Evolutionary conservation across 2,888 invertebrate species (phyloP), one percentile per base, ranked within the genome.

Genomic region (Xanthia icteritia): DNA sequence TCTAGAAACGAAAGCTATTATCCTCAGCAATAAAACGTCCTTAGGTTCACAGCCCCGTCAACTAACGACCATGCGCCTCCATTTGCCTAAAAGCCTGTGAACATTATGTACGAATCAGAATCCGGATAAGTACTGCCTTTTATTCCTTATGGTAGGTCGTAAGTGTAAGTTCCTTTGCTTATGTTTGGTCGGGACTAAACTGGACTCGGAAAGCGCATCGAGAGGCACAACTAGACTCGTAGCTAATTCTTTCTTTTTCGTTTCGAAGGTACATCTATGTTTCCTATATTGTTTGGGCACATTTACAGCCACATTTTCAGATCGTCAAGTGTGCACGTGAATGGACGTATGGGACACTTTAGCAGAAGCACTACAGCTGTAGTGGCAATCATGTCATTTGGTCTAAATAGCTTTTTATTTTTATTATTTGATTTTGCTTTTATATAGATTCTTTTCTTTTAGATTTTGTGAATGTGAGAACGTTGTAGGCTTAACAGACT

Each of bases 31-130:
- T 88, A 81, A 86, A 76, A 83, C 73, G 71, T 67, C 48, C 81
- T 83, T 82, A 77, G 83, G 77, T 86, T 85, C 81, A 81, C 82
- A 81, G 77, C 82, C 83, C 85, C 84, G 85, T 82, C 85, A 84
- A 78, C 83, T 75, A 75, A 83, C 63, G 85, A 70, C 58, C 77
- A 20, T 31, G 42, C 36, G 27, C 63, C 68, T 65, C 90, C 87
- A 90, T 91, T 91, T 87, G 73, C 86, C 87, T 91, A 90, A 91
- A 91, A 91, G 91, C 89, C 75, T 81, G 56, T 56, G 68, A 48
- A 70, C 77, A 69, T 83, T 71, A 82, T 63, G 65, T 45, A 27
- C 13, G 54, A 68, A 85, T 83, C 68, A 82, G 71, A 76, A 60
- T 36, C 60, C 42, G 31, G 58, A 54, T 82, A 76, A 45, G 64